Base-by-base conservation (phyloP, 1,140 invertebrate genomes). In the Drosophila subpulchrella region DNA sequence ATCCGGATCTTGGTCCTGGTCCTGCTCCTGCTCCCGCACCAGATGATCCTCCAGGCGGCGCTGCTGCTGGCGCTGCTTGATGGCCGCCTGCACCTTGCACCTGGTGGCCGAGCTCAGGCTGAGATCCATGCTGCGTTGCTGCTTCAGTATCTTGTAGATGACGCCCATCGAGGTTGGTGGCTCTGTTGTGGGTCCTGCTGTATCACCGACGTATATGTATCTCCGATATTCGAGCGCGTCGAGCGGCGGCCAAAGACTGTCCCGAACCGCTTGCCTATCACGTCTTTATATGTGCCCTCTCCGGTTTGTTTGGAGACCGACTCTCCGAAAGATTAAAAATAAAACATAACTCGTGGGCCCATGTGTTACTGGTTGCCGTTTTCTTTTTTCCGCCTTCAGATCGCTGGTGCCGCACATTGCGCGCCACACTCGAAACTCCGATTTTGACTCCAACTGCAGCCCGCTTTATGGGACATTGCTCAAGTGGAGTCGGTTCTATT, bases 141-240 rank as follows among this genome's bases (percentile, higher is more conserved):
- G 90, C 50, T 91, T 91, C 4, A 91, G 53, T 77, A 91, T 80
- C 59, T 91, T 91, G 39, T 91, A 88, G 51, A 91, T 91, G 73
- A 91, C 82, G 57, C 90, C 90, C 90, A 91, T 90, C 78, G 76
- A 41, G 30, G 48, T n/a, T 27, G 34, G 15, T 59, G 32, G 46
- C 38, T 66, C 27, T 32, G 47, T n/a, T 32, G 27, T 50, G 24
- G 47, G 46, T 48, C 46, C 46, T 30, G 17, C 42, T 15, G 3
- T 15, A 13, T 34, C 11, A 27, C 46, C 44, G 44, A 24, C n/a
- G 6, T 58, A 17, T 57, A 15, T 42, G 8, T 50, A 11, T 59
- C 10, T 11, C n/a, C 36, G 54, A 51, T 53, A 39, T 53, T 34
- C 47, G 47, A 56, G 41, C 74, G 48, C 57, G 36, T 42, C 48